Conservation (phyloP, 1,140 invertebrate species). For the Macrostomum lignano region DNA sequence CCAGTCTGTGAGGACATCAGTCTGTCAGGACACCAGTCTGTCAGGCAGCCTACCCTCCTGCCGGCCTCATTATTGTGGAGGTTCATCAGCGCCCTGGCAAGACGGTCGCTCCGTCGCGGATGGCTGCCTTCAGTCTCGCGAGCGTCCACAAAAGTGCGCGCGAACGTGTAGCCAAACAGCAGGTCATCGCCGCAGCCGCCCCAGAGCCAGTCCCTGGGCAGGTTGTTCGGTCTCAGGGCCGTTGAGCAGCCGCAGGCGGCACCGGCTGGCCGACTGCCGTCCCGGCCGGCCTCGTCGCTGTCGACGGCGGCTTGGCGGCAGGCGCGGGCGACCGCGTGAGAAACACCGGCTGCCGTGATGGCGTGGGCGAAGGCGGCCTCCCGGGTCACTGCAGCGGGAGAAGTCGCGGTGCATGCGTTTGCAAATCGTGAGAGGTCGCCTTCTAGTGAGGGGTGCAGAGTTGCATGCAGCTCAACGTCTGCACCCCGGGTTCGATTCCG, state of each 20-base stretch:
- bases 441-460: no score
- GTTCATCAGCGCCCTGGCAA: slow-evolving; percentile 60
- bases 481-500: no score
- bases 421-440: no score
- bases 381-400: no score
- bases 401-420: no score
- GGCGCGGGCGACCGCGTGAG: slow-evolving; percentile 49
- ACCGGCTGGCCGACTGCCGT: no score
- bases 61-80: slow-evolving; percentile 77
- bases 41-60: slow-evolving; percentile 41
- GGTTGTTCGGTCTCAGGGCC: slow-evolving; percentile 42
- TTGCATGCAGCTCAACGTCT: no score
- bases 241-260: slow-evolving; percentile 61
- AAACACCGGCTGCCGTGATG: slow-evolving; percentile 55
- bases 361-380: slow-evolving; percentile 71
- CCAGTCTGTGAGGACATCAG: neutral
- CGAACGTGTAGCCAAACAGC: slow-evolving; percentile 75
- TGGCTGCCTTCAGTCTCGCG: slow-evolving; percentile 41
- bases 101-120: no score
- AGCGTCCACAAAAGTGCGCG: slow-evolving; percentile 62
- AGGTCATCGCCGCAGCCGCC: slow-evolving; percentile 83
- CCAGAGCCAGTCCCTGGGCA: slow-evolving; percentile 70
- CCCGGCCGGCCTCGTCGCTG: no score
- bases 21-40: no score
- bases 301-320: no score